Percentiles rank a stretch among this genome's conserved stretches.
phyloP scores from a whole-genome alignment of 2,113 vertebrate genomes.

The Junco hyemalis region DNA sequence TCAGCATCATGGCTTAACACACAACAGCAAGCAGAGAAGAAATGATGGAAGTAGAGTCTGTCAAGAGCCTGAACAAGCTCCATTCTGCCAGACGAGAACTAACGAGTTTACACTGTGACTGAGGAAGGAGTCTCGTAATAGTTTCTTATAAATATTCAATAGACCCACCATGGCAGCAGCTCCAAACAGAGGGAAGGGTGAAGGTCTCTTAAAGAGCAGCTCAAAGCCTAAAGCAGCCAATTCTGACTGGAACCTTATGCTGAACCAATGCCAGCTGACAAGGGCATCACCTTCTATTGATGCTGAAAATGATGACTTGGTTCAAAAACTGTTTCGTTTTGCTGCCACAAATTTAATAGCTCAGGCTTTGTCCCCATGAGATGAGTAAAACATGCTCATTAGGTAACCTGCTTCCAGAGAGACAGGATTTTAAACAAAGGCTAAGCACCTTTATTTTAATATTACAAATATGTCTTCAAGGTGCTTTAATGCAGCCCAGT shows the following conservation, averaged over 20 bases:
- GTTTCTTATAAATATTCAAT: conserved; percentile 27
- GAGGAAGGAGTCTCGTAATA: not conserved
- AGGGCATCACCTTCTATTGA: conserved; percentile 11
- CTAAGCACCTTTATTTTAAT: not conserved
- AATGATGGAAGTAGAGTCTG: not conserved
- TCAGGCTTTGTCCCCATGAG: not conserved
- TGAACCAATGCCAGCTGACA: not conserved
- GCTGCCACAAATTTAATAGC: conserved; percentile 8
- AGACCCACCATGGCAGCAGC: not conserved
- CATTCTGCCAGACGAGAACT: not conserved
- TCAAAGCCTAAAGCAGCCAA: not conserved
- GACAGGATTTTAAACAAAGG: not conserved
- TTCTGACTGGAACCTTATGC: not conserved
- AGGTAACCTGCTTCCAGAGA: not conserved
- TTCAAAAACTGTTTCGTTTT: not conserved
- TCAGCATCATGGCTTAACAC: not conserved
- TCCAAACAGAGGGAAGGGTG: conserved; percentile 10
- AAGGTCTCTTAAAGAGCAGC: conserved; percentile 21
- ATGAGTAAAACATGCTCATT: conserved; percentile 3
- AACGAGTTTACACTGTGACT: not conserved
- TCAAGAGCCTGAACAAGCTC: not conserved
- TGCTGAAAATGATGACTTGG: conserved; percentile 19
- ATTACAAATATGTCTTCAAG: not conserved
- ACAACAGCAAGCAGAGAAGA: not conserved
- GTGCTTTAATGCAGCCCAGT: not conserved